Evolutionary conservation across 2,888 invertebrate species (phyloP).

Genomic region (Tridacna crocea): DNA sequence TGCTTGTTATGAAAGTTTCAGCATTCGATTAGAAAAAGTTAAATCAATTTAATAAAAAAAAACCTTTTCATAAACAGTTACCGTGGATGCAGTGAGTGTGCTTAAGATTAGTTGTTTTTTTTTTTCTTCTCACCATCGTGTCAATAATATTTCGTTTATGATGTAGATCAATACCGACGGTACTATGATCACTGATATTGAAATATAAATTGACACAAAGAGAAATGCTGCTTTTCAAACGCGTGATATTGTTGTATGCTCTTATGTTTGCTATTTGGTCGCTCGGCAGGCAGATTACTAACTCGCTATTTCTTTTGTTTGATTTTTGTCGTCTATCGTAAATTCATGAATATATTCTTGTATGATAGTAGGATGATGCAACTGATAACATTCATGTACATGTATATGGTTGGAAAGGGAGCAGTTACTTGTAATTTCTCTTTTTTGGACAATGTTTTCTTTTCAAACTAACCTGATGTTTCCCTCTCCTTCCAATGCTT

Average conservation of each 20-base stretch:
- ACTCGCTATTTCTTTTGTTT: no score
- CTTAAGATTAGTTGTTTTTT: not conserved
- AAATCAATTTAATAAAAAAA: not conserved
- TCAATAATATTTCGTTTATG: not conserved
- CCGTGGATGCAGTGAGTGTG: not conserved
- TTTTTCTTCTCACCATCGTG: not conserved
- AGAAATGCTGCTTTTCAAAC: no score
- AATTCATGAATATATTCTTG: no score
- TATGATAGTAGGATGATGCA: no score
- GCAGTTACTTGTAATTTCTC: no score
- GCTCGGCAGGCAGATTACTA: no score
- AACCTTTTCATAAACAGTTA: not conserved
- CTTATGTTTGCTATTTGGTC: not conserved
- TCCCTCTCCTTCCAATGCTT: no score
- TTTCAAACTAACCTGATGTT: no score
- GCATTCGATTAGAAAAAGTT: not conserved
- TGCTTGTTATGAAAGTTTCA: not conserved
- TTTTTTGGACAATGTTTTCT: no score
- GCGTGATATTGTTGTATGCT: not conserved
- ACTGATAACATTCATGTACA: no score
- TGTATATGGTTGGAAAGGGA: no score
- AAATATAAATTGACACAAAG: not conserved
- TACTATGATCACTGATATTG: slow-evolving; percentile 1
- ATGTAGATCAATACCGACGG: not conserved
- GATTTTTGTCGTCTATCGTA: no score